Evolutionary conservation across 2,113 vertebrate species (phyloP).

Genomic region (Oryctolagus cuniculus): mOryCun1.1 NC_091447.1:51053001-51053500

Average conservation of each 20-base stretch:
- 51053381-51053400: conserved; percentile 5
- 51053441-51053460: background rate
- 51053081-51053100: background rate
- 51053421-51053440: background rate
- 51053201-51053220: background rate
- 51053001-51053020: background rate
- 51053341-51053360: background rate
- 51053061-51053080: background rate
- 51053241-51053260: background rate
- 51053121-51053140: conserved; percentile 32
- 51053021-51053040: conserved; percentile 59
- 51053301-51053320: background rate
- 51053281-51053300: conserved; percentile 13
- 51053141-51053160: conserved; percentile 37
- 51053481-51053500: too few species aligned
- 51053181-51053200: conserved; percentile 52
- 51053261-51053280: background rate
- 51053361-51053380: background rate
- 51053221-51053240: background rate
- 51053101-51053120: conserved; percentile 63
- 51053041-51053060: conserved; percentile 39
- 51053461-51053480: too few species aligned
- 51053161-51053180: conserved; percentile 46
- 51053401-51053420: background rate
- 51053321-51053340: background rate